Conservation (phyloP, 2,113 vertebrate genomes). For the Scortum barcoo region DNA sequence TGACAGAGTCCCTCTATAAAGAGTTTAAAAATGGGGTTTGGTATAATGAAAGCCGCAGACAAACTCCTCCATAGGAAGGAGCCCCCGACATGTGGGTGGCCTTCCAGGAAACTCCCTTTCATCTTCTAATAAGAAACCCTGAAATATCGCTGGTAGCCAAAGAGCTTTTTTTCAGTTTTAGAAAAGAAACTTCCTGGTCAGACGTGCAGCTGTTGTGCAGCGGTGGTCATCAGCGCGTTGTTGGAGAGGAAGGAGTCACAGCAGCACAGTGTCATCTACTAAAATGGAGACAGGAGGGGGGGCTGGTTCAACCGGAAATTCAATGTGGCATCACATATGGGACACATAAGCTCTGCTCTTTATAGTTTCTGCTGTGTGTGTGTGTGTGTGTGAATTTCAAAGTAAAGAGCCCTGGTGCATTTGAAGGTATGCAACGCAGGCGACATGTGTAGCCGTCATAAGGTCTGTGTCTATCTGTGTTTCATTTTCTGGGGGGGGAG, state of each 20-base stretch:
- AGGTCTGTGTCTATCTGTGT: conserved; percentile 91
- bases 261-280: conserved; percentile 88
- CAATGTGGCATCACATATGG: conserved; percentile 97
- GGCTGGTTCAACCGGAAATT: conserved; percentile 92
- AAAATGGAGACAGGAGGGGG: conserved; percentile 78
- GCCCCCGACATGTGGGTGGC: conserved; percentile 43
- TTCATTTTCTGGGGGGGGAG: conserved; percentile 85
- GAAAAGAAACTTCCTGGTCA: background rate
- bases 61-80: background rate
- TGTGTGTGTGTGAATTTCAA: conserved; percentile 47
- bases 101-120: conserved; percentile 15
- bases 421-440: conserved; percentile 90
- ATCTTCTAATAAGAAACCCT: conserved; percentile 19
- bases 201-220: background rate
- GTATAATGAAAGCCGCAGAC: background rate
- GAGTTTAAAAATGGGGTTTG: background rate
- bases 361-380: conserved; percentile 51
- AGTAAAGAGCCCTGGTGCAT: conserved; percentile 58
- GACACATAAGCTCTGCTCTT: conserved; percentile 87
- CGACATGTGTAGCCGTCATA: conserved; percentile 95
- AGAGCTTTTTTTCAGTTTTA: background rate
- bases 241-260: conserved; percentile 74
- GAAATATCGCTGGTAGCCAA: background rate
- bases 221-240: background rate
- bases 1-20: too few species aligned